phyloP scores from a whole-genome alignment of 2,113 vertebrate species.

The Polypterus bichir region DNA sequence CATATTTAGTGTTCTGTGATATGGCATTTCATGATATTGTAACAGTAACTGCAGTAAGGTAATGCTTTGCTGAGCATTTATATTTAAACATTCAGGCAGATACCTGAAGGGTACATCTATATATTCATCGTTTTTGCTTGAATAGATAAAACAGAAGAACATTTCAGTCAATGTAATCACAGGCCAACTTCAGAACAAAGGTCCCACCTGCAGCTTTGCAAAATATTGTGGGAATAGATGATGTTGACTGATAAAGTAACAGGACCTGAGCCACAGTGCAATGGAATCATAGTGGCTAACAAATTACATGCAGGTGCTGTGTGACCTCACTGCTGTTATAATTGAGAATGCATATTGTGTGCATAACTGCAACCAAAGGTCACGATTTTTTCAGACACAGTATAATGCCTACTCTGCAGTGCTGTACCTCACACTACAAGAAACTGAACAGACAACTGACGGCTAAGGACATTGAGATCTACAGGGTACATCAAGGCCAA shows the following conservation, averaged over 20 bases:
- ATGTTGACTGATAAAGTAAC: slow-evolving; percentile 3
- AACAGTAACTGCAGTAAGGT: not conserved
- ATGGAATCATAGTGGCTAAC: not conserved
- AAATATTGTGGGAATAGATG: not conserved
- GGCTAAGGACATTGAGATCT: too few species aligned
- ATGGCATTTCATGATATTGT: not conserved
- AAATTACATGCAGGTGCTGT: slow-evolving; percentile 1
- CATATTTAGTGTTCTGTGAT: not conserved
- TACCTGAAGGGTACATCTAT: not conserved
- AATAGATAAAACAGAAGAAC: not conserved
- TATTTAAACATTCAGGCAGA: not conserved
- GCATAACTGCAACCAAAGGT: too few species aligned
- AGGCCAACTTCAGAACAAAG: not conserved
- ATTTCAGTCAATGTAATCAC: not conserved
- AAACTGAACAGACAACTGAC: too few species aligned
- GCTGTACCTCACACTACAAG: too few species aligned
- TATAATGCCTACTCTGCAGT: too few species aligned
- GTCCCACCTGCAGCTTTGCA: not conserved
- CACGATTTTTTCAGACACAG: too few species aligned
- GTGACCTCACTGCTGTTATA: not conserved
- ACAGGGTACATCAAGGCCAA: too few species aligned
- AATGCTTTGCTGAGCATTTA: not conserved
- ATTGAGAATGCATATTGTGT: too few species aligned
- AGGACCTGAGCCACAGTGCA: not conserved
- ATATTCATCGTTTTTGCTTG: not conserved